phyloP scores from a whole-genome alignment of 1,140 invertebrate genomes.

The Drosophila grimshawi region DNA sequence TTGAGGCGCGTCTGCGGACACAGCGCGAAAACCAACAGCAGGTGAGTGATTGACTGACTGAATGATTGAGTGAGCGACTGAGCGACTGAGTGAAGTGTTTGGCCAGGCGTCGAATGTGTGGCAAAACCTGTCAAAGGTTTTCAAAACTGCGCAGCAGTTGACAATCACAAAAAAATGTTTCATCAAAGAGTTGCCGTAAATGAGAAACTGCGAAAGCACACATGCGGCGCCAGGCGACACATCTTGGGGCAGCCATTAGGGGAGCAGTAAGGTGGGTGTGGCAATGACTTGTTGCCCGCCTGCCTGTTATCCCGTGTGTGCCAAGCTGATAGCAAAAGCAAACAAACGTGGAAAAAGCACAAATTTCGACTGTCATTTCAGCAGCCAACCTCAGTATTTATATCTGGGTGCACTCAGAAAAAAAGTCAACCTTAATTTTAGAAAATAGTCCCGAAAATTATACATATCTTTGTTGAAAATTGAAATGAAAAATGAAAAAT shows the following conservation, averaged over 20 bases:
- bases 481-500: too few relatives aligned
- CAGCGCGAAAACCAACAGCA: conserved; percentile 98
- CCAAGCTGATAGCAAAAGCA: conserved; percentile 13
- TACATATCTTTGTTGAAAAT: too few relatives aligned
- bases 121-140: not conserved
- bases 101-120: not conserved
- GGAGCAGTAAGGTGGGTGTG: conserved; percentile 2
- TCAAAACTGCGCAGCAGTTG: conserved; percentile 6
- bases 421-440: too few relatives aligned
- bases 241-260: too few relatives aligned
- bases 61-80: conserved; percentile 33
- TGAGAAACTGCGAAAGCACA: conserved; percentile 11
- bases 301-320: conserved; percentile 1
- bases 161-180: not conserved
- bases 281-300: conserved; percentile 37
- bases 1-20: conserved; percentile 95
- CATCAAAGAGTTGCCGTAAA: conserved; percentile 36
- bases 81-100: not conserved
- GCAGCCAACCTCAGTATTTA: too few relatives aligned
- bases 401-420: too few relatives aligned
- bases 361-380: not conserved
- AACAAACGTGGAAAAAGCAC: conserved; percentile 3
- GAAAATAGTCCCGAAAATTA: too few relatives aligned
- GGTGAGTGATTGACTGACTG: conserved; percentile 86
- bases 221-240: too few relatives aligned